phyloP scores from a whole-genome alignment of 2,113 vertebrate genomes.

The Serinus canaria region DNA sequence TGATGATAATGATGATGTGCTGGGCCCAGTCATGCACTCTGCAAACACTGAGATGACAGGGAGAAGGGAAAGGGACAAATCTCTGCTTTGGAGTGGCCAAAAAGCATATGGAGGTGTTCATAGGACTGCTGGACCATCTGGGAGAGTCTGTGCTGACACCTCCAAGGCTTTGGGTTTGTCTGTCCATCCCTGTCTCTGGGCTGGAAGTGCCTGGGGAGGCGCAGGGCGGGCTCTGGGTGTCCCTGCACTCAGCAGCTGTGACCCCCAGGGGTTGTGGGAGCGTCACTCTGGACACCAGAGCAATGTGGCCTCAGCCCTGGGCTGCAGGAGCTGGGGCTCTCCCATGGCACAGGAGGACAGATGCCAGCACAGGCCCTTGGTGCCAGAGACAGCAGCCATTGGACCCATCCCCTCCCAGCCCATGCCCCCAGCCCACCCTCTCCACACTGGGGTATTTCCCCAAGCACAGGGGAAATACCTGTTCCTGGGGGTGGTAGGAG shows the following conservation, averaged over 20 bases:
- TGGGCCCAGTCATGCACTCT: background rate
- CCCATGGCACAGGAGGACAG: background rate
- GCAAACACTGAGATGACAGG: background rate
- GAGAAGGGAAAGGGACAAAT: background rate
- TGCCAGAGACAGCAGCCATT: rapidly evolving
- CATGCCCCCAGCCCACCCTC: background rate
- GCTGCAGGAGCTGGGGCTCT: background rate
- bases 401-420: too few species aligned
- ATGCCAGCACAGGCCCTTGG: rapidly evolving
- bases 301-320: background rate
- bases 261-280: rapidly evolving
- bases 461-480: too few species aligned
- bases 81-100: background rate
- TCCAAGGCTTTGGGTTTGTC: background rate
- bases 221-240: rapidly evolving
- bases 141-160: background rate
- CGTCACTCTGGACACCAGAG: background rate
- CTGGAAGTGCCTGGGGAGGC: background rate
- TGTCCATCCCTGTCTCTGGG: background rate
- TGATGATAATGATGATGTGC: too few species aligned
- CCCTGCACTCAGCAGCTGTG: background rate
- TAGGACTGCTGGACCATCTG: background rate
- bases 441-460: background rate
- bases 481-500: background rate
- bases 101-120: background rate